phyloP scores from a whole-genome alignment of 2,113 vertebrate genomes.

The Nanorana parkeri region DNA sequence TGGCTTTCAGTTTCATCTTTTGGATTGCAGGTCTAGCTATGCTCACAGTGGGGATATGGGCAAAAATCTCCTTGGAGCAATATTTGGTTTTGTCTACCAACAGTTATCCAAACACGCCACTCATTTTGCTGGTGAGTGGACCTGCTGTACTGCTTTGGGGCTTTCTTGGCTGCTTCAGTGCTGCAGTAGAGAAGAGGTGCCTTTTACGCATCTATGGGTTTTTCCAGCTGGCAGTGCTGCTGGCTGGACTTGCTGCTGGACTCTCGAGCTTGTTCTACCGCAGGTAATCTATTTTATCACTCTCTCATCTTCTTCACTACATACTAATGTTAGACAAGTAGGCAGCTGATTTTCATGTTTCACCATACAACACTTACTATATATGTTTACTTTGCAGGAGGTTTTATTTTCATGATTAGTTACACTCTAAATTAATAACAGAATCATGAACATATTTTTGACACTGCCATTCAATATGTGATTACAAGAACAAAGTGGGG shows the following conservation, averaged over 20 bases:
- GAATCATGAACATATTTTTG: too few relatives aligned
- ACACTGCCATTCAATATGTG: too few relatives aligned
- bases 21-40: slow-evolving; percentile 84
- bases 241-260: slow-evolving; percentile 77
- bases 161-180: slow-evolving; percentile 85
- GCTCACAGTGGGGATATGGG: slow-evolving; percentile 85
- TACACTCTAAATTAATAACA: too few relatives aligned
- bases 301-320: not conserved
- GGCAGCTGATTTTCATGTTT: too few relatives aligned
- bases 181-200: slow-evolving; percentile 80
- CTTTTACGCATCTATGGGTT: slow-evolving; percentile 80
- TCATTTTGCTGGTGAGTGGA: slow-evolving; percentile 80
- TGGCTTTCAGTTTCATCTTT: slow-evolving; percentile 87
- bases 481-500: too few relatives aligned
- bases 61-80: slow-evolving; percentile 77
- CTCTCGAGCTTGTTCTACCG: slow-evolving; percentile 83
- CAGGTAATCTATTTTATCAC: slow-evolving; percentile 14
- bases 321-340: too few relatives aligned
- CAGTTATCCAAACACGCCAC: slow-evolving; percentile 76
- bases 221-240: slow-evolving; percentile 78
- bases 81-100: slow-evolving; percentile 82
- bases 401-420: too few relatives aligned
- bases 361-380: too few relatives aligned
- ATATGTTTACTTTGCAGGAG: too few relatives aligned
- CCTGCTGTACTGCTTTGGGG: slow-evolving; percentile 81